Base-by-base conservation (phyloP, 2,888 invertebrate species). In the Phrixothrix hirtus region DNA sequence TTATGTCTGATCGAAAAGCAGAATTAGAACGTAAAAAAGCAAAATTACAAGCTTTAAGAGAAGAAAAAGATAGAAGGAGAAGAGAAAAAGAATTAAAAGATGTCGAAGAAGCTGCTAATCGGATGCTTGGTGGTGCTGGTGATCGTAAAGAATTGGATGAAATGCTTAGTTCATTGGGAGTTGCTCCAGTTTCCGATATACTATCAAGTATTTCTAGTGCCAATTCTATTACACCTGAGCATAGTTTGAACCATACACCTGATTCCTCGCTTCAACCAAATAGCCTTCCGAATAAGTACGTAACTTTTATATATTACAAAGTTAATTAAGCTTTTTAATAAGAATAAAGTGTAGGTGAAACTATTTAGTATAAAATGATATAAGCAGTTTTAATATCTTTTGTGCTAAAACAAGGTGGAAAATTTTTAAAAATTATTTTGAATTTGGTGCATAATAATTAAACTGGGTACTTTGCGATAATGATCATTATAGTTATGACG, bases 21-120 rank as follows among this genome's bases (percentile, higher is more conserved):
- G 94, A 95, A 78, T 75, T 95, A 67, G 94, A 94, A 77, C 83
- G 92, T 55, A 95, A 95, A 76, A 92, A 93, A 75, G 92, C 92
- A 14, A 93, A 92, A 77, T 83, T 95, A 63, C 91, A 92, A 72
- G 92, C 92, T 13, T 81, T 95, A 45, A 81, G 93, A 1, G 93
- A 94, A 64, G 93, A 94, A 75, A 95, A 94, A 70, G 92, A 92
- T 74, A 82, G 92, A 5, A 83, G 92, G 53, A 81, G 89, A 36
- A 81, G 87, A 50, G 93, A 93, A 76, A 92, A 92, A 68, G 93
- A 93, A 75, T 84, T 87, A 68, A 91, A 91, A 78, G 91, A 92
- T 83, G 88, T 89, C 65, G 86, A 87, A 59, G 86, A 86, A 64
- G 85, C 86, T 3, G 70, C 85, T 63, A 82, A 67, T 71, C 75